Base-by-base conservation (phyloP, 2,113 vertebrate genomes). In the Lonchura striata region DNA sequence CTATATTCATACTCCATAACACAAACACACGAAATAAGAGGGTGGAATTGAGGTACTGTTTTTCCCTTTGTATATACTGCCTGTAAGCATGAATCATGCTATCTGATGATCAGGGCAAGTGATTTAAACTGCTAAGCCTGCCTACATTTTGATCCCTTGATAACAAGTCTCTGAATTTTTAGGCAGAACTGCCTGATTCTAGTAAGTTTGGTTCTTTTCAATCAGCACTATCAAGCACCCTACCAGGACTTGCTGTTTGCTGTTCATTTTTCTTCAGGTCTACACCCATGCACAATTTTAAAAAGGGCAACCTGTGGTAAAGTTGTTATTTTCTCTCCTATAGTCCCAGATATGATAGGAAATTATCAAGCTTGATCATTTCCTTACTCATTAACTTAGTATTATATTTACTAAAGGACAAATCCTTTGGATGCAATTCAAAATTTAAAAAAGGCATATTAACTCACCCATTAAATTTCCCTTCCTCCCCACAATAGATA, bases 401-500 rank as follows among this genome's bases (percentile, higher is more conserved):
- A 94, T 77, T 93, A 56, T 68, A 78, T 95, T 85, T 88, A 94
- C 68, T 91, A 79, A 94, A 95, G 78, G 56, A 61, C 71, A 94
- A 92, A 86, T 70, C 50, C 52, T 93, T 75, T 86, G 65, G 41
- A 92, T n/a, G 10, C 31, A 61, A 44, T 79, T 53, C 15, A 80
- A 63, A 71, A 63, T 42, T 64, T 4, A 4, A 50, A 60, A 69
- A 23, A 60, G 30, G 4, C 9, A 13, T 69, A 68, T 77, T 30
- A 90, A 64, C 64, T 93, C 85, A 56, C 30, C 18, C 47, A 54
- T 49, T 75, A 94, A 77, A 78, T 86, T 78, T 61, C 86, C 60
- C 56, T 82, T 80, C 77, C 72, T 94, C 64, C n/a, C 18, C 60
- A 92, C 64, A 94, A 83, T 2, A 82, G 52, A 75, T 44, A 35